Percentiles rank a stretch among this genome's conserved stretches.
Conservation (phyloP, 2,797 vertebrate genomes). For the Betta splendens region DNA sequence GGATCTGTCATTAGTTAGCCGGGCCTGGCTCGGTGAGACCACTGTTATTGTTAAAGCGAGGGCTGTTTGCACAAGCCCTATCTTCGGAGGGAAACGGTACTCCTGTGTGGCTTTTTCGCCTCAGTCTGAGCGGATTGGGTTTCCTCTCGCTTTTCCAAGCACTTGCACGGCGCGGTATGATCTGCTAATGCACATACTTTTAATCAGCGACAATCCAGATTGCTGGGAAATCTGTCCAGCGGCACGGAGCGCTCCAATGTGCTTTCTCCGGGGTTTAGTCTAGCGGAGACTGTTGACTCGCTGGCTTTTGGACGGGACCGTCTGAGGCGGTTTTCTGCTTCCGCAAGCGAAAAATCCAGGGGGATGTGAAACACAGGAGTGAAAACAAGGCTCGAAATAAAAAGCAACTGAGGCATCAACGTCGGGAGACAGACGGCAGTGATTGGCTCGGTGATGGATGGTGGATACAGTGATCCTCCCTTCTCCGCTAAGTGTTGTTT, state of each 20-base stretch:
- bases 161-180: slow-evolving; percentile 33
- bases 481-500: slow-evolving; percentile 83
- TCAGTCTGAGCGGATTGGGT: slow-evolving; percentile 63
- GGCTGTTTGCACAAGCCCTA: slow-evolving; percentile 79
- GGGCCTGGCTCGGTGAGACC: slow-evolving; percentile 72
- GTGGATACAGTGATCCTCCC: slow-evolving; percentile 53
- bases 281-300: slow-evolving; percentile 15
- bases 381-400: no score
- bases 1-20: slow-evolving; percentile 82
- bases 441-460: slow-evolving; percentile 46
- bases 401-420: neutral
- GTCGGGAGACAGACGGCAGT: slow-evolving; percentile 16
- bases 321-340: slow-evolving; percentile 16
- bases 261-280: slow-evolving; percentile 35
- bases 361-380: neutral
- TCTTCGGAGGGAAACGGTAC: slow-evolving; percentile 74
- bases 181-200: slow-evolving; percentile 66
- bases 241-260: slow-evolving; percentile 31
- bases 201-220: slow-evolving; percentile 60
- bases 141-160: slow-evolving; percentile 58
- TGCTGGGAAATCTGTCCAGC: slow-evolving; percentile 51
- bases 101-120: slow-evolving; percentile 73
- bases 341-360: neutral
- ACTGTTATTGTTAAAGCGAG: slow-evolving; percentile 77
- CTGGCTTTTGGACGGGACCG: slow-evolving; percentile 11